These are phyloP conservation scores for Eledone cirrhosa DNA, from an alignment of 2,888 invertebrate species.

Conservation along the genomic window DNA sequence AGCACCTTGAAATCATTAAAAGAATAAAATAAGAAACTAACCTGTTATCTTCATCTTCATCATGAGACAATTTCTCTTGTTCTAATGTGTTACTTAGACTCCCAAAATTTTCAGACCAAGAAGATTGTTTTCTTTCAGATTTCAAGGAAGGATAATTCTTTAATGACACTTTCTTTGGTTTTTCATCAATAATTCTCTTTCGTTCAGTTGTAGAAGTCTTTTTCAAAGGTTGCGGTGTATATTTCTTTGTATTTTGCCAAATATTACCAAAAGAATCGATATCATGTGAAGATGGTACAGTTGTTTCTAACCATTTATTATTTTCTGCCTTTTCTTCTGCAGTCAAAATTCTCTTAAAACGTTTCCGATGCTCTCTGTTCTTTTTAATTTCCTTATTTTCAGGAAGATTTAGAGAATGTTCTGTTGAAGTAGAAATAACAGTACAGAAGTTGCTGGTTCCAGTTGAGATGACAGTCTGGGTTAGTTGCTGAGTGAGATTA, in stretches of 20 bases:
- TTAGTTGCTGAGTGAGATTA: too few relatives aligned
- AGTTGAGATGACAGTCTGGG: neutral
- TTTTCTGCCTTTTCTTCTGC: conserved; percentile 27
- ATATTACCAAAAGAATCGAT: conserved; percentile 32
- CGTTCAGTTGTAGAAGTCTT: neutral
- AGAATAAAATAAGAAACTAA: too few relatives aligned
- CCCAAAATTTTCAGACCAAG: too few relatives aligned
- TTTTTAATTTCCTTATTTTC: neutral
- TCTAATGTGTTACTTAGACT: too few relatives aligned
- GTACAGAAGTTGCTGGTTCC: neutral
- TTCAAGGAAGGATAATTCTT: too few relatives aligned
- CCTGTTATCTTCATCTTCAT: too few relatives aligned
- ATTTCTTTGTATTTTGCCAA: conserved; percentile 20
- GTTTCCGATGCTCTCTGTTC: neutral
- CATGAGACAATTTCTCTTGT: too few relatives aligned
- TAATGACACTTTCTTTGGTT: conserved; percentile 1
- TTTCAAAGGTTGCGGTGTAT: neutral
- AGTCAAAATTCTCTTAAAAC: conserved; percentile 32
- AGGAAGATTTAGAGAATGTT: neutral
- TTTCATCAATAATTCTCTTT: neutral
- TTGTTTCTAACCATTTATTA: conserved; percentile 4
- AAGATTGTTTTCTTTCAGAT: too few relatives aligned
- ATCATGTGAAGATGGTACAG: neutral
- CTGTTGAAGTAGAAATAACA: neutral
- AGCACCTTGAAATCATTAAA: too few relatives aligned